Conservation (phyloP, 2,797 vertebrate genomes). For the Vultur gryphus region DNA sequence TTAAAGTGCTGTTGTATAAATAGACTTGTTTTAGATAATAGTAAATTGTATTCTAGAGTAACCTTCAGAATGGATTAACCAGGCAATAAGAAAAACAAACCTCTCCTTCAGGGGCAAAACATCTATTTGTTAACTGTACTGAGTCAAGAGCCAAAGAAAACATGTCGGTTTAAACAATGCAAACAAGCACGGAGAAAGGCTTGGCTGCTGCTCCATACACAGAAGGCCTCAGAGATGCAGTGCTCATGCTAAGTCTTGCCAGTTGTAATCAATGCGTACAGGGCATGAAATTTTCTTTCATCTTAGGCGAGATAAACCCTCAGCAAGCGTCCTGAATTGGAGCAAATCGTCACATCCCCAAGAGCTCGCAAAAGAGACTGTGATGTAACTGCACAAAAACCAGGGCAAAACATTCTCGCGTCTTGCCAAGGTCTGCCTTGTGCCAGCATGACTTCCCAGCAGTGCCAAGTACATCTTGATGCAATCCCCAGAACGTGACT, state of each 20-base stretch:
- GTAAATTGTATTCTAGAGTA: slow-evolving; percentile 4
- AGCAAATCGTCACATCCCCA: not conserved
- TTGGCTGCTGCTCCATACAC: not conserved
- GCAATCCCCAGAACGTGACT: not conserved
- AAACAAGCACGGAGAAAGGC: not conserved
- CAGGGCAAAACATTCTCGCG: rapidly evolving
- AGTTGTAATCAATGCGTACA: not conserved
- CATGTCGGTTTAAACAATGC: slow-evolving; percentile 18
- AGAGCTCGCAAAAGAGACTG: not conserved
- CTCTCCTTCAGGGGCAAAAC: slow-evolving; percentile 53
- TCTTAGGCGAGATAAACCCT: not conserved
- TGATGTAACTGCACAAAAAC: not conserved
- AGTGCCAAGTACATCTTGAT: not conserved
- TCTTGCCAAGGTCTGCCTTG: not conserved
- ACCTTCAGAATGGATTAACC: slow-evolving; percentile 44
- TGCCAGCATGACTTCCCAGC: not conserved
- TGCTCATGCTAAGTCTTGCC: not conserved
- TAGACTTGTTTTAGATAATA: not conserved
- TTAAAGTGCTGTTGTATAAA: slow-evolving; percentile 3
- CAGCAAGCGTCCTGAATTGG: not conserved
- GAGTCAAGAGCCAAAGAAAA: slow-evolving; percentile 44
- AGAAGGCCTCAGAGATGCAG: not conserved
- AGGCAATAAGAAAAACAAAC: slow-evolving; percentile 55
- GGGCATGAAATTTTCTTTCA: not conserved
- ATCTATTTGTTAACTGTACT: slow-evolving; percentile 49